A percentile compares a stretch with the other conserved stretches of the same genome.
These are phyloP conservation scores for Cheirogaleus major DNA, from an alignment of 2,797 vertebrate species.

Conservation along the genomic window DNA sequence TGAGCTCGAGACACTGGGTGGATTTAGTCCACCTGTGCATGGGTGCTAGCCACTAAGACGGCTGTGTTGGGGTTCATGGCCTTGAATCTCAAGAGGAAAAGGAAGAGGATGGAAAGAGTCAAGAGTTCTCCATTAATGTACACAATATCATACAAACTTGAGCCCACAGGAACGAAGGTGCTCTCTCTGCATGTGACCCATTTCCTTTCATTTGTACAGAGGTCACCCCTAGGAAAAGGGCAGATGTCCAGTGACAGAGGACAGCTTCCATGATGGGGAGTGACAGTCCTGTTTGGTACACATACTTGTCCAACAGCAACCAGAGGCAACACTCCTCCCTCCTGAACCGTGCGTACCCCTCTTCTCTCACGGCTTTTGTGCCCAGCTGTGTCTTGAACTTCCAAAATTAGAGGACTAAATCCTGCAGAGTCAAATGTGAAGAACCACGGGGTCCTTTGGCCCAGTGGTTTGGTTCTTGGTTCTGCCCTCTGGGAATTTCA, in stretches of 20 bases:
- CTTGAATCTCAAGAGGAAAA: constrained; percentile 69
- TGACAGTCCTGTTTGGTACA: constrained; percentile 73
- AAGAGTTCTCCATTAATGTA: constrained; percentile 77
- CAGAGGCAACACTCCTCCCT: constrained; percentile 74
- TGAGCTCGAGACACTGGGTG: background rate
- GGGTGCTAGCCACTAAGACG: constrained; percentile 39
- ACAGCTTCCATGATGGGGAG: constrained; percentile 72
- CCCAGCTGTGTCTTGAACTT: constrained; percentile 76
- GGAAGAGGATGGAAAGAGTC: constrained; percentile 67
- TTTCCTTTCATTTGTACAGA: constrained; percentile 75
- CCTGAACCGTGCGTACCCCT: constrained; percentile 64
- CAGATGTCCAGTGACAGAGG: constrained; percentile 74
- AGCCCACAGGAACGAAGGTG: constrained; percentile 72
- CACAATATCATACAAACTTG: constrained; percentile 78
- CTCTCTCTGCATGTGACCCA: constrained; percentile 75
- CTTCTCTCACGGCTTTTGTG: constrained; percentile 70
- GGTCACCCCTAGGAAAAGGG: constrained; percentile 73
- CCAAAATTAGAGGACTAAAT: constrained; percentile 65
- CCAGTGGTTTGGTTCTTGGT: constrained; percentile 56
- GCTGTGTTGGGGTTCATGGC: constrained; percentile 69
- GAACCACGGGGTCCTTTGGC: constrained; percentile 61
- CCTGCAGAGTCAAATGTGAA: constrained; percentile 45
- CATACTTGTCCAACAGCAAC: constrained; percentile 56
- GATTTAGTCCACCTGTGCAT: background rate
- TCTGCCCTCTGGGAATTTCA: constrained; percentile 73